Evolutionary conservation across 2,888 invertebrate genomes (phyloP), one percentile per base, ranked within the genome.

Genomic region (Mythimna loreyi): DNA sequence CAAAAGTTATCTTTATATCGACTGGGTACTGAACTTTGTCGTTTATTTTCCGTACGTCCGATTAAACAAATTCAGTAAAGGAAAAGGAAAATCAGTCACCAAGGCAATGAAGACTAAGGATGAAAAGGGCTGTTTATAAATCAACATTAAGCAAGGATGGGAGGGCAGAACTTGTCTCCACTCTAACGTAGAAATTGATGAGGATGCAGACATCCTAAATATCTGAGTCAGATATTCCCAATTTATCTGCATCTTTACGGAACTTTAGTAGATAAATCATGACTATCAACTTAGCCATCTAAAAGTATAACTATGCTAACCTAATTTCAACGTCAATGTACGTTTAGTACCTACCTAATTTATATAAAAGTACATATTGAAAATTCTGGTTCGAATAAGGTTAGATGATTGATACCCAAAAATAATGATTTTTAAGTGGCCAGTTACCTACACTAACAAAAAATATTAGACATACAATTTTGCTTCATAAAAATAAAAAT

Each of bases 121-220:
- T 25, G 36, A 53, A 67, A 66, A 55, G 3, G 6, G 11, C 30
- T 25, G 9, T 62, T 36, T 80, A 62, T 75, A 80, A 76, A 75
- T 75, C 69, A 80, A 50, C 68, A 80, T 67, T 62, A 80, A 45
- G 23, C 30, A 23, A 28, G 36, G 21, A 33, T 47, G 62, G 30
- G 43, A 56, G 50, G 50, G 62, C 25, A 68, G 28, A 25, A 16
- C 13, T 63, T n/a, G 30, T 33, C 8, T 58, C 28, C 57, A 63
- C 56, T 33, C 40, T 59, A 43, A 49, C 19, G 11, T 47, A 28
- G 28, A 72, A 58, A 71, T 52, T 56, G 23, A 56, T 55, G 78
- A 60, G 30, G 23, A 43, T 28, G 36, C 23, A 75, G 16, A 21
- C 30, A 4, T 52, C 9, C 2, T 23, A 30, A 58, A 52, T 43